Conservation (phyloP, 2,888 invertebrate species). For the Cephonodes hylas region DNA sequence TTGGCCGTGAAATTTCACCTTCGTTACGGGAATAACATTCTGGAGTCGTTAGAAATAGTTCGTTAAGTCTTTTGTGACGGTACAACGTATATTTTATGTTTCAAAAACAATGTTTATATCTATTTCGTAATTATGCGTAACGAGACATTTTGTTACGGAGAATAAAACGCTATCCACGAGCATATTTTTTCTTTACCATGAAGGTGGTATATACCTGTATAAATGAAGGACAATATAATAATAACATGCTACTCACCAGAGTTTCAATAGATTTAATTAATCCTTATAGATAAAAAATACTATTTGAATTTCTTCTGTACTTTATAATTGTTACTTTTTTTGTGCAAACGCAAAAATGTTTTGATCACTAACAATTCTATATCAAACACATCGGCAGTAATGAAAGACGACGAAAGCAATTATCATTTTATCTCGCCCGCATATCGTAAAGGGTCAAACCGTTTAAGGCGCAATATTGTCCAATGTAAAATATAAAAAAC, state of each 20-base stretch:
- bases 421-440: constrained; percentile 65
- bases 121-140: constrained; percentile 20
- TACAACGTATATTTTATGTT: constrained; percentile 22
- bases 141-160: constrained; percentile 18
- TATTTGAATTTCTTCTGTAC: too few species aligned
- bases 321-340: constrained; percentile 6
- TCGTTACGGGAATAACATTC: constrained; percentile 57
- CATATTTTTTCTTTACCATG: not conserved
- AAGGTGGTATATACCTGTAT: too few species aligned
- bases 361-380: constrained; percentile 35
- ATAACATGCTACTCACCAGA: too few species aligned
- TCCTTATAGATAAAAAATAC: too few species aligned
- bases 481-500: constrained; percentile 66
- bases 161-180: not conserved
- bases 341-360: constrained; percentile 15
- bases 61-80: constrained; percentile 26
- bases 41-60: constrained; percentile 45
- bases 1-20: constrained; percentile 77
- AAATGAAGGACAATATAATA: too few species aligned
- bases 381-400: constrained; percentile 39
- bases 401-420: constrained; percentile 55
- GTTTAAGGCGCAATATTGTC: constrained; percentile 70
- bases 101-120: constrained; percentile 28
- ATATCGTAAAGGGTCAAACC: constrained; percentile 68
- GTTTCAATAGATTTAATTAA: too few species aligned